Percentiles rank a stretch among this genome's conserved stretches.
Conservation (phyloP, 2,113 vertebrate genomes). For the Sinocyclocheilus anophthalmus region DNA sequence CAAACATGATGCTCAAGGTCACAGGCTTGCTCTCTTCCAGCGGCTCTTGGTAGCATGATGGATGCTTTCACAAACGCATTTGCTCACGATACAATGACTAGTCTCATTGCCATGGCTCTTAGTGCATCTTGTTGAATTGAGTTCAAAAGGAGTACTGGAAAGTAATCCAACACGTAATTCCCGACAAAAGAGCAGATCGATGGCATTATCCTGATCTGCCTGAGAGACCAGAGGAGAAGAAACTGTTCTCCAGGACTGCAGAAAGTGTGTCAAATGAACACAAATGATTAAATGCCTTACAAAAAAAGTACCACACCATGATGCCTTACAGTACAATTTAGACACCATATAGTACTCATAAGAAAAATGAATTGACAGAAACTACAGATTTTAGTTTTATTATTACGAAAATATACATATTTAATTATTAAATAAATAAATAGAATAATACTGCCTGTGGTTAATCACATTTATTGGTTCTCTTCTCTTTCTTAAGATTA, state of each 20-base stretch:
- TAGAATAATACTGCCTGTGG: too few relatives aligned
- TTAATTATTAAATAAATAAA: not conserved
- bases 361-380: not conserved
- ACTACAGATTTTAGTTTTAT: not conserved
- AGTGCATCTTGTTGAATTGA: not conserved
- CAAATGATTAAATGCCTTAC: not conserved
- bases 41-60: not conserved
- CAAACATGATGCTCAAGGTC: constrained; percentile 15
- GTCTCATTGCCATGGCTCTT: constrained; percentile 12
- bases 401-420: not conserved
- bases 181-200: constrained; percentile 5
- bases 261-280: not conserved
- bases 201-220: constrained; percentile 11
- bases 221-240: not conserved
- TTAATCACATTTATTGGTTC: too few relatives aligned
- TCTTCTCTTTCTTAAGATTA: too few relatives aligned
- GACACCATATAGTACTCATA: not conserved
- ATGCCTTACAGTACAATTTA: not conserved
- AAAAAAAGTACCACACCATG: not conserved
- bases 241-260: not conserved
- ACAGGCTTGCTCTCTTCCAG: not conserved
- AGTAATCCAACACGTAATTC: constrained; percentile 19
- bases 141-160: constrained; percentile 21
- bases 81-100: constrained; percentile 14
- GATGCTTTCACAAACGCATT: not conserved